Evolutionary conservation across 1,140 invertebrate genomes (phyloP).

Genomic region (Dinothrombium tinctorium): DNA sequence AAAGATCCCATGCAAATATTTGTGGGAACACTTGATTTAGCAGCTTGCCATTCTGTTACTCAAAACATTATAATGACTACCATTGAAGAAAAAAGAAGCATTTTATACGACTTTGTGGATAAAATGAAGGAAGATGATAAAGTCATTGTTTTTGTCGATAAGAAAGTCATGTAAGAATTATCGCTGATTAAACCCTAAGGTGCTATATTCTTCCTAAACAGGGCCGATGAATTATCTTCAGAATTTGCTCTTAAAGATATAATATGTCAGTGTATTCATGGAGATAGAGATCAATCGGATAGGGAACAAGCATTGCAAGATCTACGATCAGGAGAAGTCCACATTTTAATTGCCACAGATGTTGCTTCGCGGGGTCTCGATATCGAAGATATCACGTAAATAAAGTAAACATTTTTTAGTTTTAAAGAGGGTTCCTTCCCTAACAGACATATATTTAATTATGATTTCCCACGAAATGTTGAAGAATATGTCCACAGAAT

Average conservation of each 20-base stretch:
- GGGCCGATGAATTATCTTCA: conserved; percentile 51
- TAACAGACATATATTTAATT: conserved; percentile 56
- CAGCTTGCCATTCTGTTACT: conserved; percentile 52
- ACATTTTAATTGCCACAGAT: conserved; percentile 89
- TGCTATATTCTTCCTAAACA: conserved; percentile 16
- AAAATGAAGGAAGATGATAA: conserved; percentile 46
- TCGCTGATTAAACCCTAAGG: neutral
- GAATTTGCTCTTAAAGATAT: conserved; percentile 42
- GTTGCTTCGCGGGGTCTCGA: conserved; percentile 85
- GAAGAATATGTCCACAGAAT: conserved; percentile 87
- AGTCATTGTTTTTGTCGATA: conserved; percentile 64
- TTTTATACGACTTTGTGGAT: conserved; percentile 29
- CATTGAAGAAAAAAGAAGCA: conserved; percentile 40
- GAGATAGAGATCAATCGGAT: conserved; percentile 62
- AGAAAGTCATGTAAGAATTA: conserved; percentile 32
- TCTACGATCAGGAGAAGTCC: conserved; percentile 47
- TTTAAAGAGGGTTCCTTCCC: conserved; percentile 9
- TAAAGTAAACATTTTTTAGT: conserved; percentile 13
- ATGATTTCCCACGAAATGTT: conserved; percentile 67
- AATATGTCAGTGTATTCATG: conserved; percentile 51
- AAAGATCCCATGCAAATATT: conserved; percentile 63
- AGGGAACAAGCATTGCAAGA: conserved; percentile 18
- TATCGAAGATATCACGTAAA: conserved; percentile 69
- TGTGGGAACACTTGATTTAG: conserved; percentile 54
- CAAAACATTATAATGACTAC: conserved; percentile 45